These are phyloP conservation scores for Eucidaris tribuloides DNA, from an alignment of 35 echinoderm and acorn worm genomes.

Conservation along the genomic window DNA sequence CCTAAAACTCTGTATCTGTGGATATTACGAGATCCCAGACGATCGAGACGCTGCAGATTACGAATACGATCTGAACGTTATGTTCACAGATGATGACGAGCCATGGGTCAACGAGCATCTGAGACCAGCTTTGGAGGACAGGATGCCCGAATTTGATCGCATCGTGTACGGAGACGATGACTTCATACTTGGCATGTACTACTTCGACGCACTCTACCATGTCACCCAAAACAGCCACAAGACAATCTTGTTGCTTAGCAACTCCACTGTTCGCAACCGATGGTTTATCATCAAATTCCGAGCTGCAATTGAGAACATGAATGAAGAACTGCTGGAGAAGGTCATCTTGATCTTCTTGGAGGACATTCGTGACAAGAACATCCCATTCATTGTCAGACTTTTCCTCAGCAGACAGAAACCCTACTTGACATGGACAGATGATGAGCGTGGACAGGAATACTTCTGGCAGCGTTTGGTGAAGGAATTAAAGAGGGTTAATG, in stretches of 20 bases:
- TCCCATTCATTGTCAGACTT: neutral
- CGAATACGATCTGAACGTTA: neutral
- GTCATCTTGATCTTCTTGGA: neutral
- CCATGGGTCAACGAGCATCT: neutral
- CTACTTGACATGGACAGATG: neutral
- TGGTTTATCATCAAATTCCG: neutral
- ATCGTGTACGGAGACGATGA: neutral
- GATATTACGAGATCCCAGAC: neutral
- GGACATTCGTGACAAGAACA: neutral
- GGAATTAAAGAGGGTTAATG: no score
- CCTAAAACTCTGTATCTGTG: neutral
- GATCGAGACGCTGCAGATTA: neutral
- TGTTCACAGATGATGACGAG: conserved; percentile 10
- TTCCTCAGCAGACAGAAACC: neutral
- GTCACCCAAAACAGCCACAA: neutral
- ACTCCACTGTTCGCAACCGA: neutral
- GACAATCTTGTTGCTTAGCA: neutral
- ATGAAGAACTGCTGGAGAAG: neutral
- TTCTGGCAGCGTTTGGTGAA: conserved; percentile 2
- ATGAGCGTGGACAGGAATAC: neutral
- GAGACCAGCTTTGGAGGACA: neutral
- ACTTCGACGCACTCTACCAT: neutral
- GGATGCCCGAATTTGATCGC: neutral
- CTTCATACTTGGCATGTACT: neutral
- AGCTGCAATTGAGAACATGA: neutral